Evolutionary conservation across 2,113 vertebrate species (phyloP).

Genomic region (Progne subis): DNA sequence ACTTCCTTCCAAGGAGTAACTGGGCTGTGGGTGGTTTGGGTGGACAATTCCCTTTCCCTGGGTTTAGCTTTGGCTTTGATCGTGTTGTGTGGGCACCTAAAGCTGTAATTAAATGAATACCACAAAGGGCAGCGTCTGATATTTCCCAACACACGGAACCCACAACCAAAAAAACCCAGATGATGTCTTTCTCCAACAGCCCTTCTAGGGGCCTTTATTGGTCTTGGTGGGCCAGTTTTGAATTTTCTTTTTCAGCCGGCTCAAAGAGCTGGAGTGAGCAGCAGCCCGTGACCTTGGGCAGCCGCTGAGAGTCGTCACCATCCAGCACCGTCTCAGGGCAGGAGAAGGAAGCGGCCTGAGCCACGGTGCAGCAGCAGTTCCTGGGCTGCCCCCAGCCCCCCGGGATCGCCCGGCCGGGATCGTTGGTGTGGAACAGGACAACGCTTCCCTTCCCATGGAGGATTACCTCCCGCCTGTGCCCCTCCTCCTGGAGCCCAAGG

Average conservation of each 20-base stretch:
- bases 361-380: background rate
- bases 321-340: background rate
- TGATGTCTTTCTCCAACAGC: background rate
- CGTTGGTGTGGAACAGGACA: background rate
- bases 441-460: background rate
- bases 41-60: background rate
- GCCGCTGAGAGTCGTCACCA: background rate
- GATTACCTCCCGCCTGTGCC: background rate
- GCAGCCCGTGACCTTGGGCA: background rate
- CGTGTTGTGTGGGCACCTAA: background rate
- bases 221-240: background rate
- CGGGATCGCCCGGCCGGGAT: background rate
- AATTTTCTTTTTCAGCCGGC: background rate
- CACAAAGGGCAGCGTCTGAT: background rate
- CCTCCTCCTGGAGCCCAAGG: background rate
- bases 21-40: background rate
- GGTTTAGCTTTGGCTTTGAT: background rate
- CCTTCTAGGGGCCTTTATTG: background rate
- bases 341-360: background rate
- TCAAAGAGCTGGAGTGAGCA: background rate
- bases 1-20: background rate
- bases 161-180: background rate
- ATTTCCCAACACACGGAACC: background rate
- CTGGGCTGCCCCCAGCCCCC: background rate
- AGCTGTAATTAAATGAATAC: background rate